Evolutionary conservation across 2,888 invertebrate species (phyloP).

Genomic region (Oscheius sp.): DNA sequence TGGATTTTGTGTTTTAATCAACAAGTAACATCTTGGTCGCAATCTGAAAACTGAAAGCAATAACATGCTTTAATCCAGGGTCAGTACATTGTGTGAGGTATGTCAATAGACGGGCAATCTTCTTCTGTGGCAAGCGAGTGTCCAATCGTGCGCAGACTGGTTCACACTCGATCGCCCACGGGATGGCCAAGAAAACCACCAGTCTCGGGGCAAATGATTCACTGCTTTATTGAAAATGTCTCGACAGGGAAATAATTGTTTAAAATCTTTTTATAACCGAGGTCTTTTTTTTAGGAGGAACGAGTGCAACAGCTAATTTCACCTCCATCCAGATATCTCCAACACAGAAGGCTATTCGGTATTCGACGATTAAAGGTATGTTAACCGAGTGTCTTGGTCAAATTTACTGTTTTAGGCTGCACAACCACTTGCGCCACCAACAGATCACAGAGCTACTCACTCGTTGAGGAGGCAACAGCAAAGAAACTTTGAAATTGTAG

Average conservation of each 20-base stretch:
- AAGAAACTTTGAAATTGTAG: constrained; percentile 24
- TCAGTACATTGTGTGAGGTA: no score
- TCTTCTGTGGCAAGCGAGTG: constrained; percentile 19
- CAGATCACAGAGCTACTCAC: constrained; percentile 9
- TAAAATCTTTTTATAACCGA: not conserved
- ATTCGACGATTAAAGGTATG: constrained; percentile 54
- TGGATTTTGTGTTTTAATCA: no score
- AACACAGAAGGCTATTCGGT: constrained; percentile 53
- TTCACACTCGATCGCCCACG: constrained; percentile 36
- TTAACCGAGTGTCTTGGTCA: not conserved
- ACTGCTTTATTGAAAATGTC: constrained; percentile 1
- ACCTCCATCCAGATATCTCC: constrained; percentile 1
- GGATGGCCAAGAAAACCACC: constrained; percentile 32
- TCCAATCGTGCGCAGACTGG: constrained; percentile 28
- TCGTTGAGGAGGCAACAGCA: constrained; percentile 20
- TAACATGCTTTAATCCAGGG: no score
- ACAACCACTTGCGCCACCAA: constrained; percentile 16
- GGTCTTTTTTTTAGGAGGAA: constrained; percentile 13
- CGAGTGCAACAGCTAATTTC: constrained; percentile 20
- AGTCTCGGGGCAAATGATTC: constrained; percentile 20
- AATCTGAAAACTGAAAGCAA: no score
- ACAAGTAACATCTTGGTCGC: no score
- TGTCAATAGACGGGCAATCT: constrained; percentile 21
- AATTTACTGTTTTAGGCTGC: constrained; percentile 6
- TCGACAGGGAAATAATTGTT: not conserved